Conservation (phyloP, 1,140 invertebrate species). For the Neocloeon triangulifer region DNA sequence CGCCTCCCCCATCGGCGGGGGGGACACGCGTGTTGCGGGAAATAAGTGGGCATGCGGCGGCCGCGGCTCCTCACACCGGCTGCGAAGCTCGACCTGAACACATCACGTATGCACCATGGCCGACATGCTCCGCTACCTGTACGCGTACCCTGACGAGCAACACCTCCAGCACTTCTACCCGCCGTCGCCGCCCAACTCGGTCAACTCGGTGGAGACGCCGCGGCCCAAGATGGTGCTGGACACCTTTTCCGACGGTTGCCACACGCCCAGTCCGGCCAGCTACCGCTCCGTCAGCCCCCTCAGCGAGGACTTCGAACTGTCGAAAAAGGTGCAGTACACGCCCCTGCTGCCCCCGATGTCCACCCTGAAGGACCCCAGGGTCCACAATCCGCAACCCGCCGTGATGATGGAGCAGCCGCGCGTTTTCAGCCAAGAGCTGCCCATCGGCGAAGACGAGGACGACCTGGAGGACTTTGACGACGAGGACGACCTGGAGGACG, state of each 20-base stretch:
- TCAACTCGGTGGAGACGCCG: not conserved
- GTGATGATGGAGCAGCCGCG: constrained; percentile 10
- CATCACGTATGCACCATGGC: no score
- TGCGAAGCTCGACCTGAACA: no score
- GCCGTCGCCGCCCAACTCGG: not conserved
- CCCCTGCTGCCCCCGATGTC: constrained; percentile 5
- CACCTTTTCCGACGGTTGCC: constrained; percentile 23
- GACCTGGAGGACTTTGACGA: constrained; percentile 7
- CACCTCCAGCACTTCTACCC: no score
- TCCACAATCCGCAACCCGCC: constrained; percentile 12
- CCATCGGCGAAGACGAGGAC: not conserved
- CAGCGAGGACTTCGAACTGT: constrained; percentile 16
- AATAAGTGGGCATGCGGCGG: no score
- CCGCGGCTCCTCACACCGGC: no score
- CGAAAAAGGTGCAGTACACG: constrained; percentile 6
- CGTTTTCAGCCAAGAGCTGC: constrained; percentile 6
- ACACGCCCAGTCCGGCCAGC: constrained; percentile 31
- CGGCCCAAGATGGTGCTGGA: not conserved
- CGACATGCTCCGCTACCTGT: no score
- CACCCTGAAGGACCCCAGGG: constrained; percentile 4
- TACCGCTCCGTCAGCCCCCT: constrained; percentile 26
- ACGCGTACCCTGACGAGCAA: no score
- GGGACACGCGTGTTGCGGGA: no score
- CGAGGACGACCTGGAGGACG: constrained; percentile 4
- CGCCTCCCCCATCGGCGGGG: no score